Evolutionary conservation across 2,888 invertebrate species (phyloP).

Genomic region (Lasioglossum zephyrum): DNA sequence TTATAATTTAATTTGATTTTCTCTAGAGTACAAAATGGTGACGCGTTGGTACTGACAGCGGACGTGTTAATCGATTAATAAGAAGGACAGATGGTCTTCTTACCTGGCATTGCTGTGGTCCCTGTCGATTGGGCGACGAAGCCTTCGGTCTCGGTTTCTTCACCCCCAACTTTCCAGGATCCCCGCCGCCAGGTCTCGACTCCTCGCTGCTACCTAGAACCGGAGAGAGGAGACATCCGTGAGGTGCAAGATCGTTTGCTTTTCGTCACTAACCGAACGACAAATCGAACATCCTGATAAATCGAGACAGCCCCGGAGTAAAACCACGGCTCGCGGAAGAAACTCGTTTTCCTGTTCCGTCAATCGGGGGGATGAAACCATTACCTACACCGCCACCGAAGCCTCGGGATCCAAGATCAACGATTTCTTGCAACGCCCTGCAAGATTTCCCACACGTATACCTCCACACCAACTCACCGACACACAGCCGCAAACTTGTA

Average conservation of each 20-base stretch:
- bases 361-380: slow-evolving; percentile 37
- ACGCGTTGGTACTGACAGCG: neutral
- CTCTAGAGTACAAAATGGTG: neutral
- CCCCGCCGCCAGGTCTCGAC: slow-evolving; percentile 84
- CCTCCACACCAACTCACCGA: neutral
- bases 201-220: slow-evolving; percentile 86
- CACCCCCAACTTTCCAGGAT: slow-evolving; percentile 86
- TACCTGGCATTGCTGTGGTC: slow-evolving; percentile 96
- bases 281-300: slow-evolving; percentile 52
- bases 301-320: slow-evolving; percentile 29
- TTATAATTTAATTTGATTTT: neutral
- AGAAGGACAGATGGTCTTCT: slow-evolving; percentile 70
- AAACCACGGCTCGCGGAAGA: slow-evolving; percentile 34
- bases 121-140: slow-evolving; percentile 95
- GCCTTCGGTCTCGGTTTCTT: slow-evolving; percentile 93
- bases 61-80: neutral
- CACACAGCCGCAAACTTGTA: neutral
- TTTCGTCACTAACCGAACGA: slow-evolving; percentile 29
- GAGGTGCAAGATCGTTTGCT: slow-evolving; percentile 25
- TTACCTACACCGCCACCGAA: slow-evolving; percentile 31
- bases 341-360: slow-evolving; percentile 28
- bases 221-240: slow-evolving; percentile 44
- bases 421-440: slow-evolving; percentile 59
- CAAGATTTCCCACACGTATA: slow-evolving; percentile 37
- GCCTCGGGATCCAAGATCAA: slow-evolving; percentile 53